Percentiles rank a stretch among this genome's conserved stretches.
Evolutionary conservation across 2,797 vertebrate genomes (phyloP).

Genomic region (Antennarius maculatus): DNA sequence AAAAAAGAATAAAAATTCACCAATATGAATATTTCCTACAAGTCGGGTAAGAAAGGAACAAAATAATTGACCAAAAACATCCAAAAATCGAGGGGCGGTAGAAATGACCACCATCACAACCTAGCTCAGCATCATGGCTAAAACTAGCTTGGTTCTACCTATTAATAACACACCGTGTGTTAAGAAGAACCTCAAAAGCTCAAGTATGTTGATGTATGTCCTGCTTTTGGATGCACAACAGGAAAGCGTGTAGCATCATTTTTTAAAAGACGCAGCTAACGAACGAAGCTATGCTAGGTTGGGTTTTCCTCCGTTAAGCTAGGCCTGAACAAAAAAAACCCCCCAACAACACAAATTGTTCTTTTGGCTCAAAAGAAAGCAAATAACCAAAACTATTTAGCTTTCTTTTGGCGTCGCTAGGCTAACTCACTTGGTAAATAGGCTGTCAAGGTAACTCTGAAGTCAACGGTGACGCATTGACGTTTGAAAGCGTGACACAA

Average conservation of each 20-base stretch:
- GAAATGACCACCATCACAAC: no score
- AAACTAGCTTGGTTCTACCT: background rate
- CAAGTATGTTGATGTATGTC: no score
- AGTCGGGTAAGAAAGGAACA: no score
- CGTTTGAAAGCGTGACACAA: constrained; percentile 44
- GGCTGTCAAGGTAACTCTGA: background rate
- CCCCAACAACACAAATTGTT: background rate
- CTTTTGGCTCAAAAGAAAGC: background rate
- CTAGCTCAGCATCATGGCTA: background rate
- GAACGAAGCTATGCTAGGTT: no score
- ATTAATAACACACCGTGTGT: no score
- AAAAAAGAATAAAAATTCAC: background rate
- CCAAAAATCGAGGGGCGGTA: no score
- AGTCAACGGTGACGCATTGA: constrained; percentile 32
- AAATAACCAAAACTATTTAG: background rate
- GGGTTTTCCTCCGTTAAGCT: no score
- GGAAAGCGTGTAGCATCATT: background rate
- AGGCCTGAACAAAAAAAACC: no score
- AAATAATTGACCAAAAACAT: no score
- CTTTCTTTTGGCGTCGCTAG: background rate
- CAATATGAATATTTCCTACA: background rate
- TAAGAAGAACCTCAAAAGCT: no score
- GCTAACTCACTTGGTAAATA: constrained; percentile 22
- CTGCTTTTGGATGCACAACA: no score
- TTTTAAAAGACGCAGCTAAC: no score